A percentile compares a stretch with the other conserved stretches of the same genome.
phyloP scores from a whole-genome alignment of 2,797 vertebrate species.

The Esox masquinongy region DNA sequence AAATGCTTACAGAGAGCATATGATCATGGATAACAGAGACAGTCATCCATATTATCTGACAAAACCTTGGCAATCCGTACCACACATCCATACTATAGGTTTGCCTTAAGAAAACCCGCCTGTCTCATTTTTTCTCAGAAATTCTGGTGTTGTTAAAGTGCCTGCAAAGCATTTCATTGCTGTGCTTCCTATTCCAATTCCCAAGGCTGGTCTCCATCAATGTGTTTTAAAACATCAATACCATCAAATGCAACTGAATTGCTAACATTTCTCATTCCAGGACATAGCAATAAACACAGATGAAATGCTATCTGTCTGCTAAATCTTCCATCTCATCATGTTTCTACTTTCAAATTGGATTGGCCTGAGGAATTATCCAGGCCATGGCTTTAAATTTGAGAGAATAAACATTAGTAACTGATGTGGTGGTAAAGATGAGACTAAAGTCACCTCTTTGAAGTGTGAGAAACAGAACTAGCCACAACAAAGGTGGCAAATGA shows the following conservation, averaged over 20 bases:
- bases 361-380: slow-evolving; percentile 4
- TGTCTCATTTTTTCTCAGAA: neutral
- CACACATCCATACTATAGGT: neutral
- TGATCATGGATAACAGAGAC: neutral
- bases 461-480: neutral
- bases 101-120: neutral
- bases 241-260: neutral
- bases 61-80: neutral
- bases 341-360: slow-evolving; percentile 19
- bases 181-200: neutral
- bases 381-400: slow-evolving; percentile 17
- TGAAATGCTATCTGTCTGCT: slow-evolving; percentile 5
- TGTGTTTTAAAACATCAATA: neutral
- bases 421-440: neutral
- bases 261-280: slow-evolving; percentile 4
- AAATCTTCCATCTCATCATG: neutral
- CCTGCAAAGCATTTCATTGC: slow-evolving; percentile 1
- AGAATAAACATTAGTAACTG: neutral
- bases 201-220: neutral
- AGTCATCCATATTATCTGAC: neutral
- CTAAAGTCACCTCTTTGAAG: neutral
- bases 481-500: slow-evolving; percentile 30
- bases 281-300: neutral
- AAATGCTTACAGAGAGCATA: neutral
- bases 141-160: neutral